A percentile compares a stretch with the other conserved stretches of the same genome.
These are phyloP conservation scores for Deladenus siricidicola DNA, from an alignment of 2,888 invertebrate genomes.

Conservation along the genomic window DNA sequence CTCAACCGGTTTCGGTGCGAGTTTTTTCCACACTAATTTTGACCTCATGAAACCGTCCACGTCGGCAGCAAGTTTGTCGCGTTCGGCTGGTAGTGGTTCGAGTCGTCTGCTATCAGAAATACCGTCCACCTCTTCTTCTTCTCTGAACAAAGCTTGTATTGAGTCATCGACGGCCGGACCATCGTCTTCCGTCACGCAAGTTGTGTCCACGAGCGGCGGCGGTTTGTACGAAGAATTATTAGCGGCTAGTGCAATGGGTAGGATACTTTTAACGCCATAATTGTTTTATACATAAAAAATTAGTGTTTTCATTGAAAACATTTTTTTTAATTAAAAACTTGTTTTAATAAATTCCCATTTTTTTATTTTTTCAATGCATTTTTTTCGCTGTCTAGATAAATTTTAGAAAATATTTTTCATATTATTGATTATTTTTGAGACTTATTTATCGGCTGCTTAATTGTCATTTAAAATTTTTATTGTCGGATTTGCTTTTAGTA, in stretches of 20 bases:
- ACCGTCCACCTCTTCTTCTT: not conserved
- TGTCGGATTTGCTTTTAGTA: no score
- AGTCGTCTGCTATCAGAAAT: not conserved
- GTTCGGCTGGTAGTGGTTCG: not conserved
- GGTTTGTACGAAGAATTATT: conserved; percentile 41
- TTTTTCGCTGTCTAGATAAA: no score
- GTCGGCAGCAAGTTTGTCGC: conserved; percentile 4
- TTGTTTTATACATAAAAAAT: not conserved
- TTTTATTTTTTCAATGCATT: not conserved
- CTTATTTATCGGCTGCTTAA: no score
- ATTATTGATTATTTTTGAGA: no score
- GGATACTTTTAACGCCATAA: not conserved
- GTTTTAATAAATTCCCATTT: not conserved
- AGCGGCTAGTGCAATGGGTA: conserved; percentile 16
- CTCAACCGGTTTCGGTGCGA: conserved; percentile 9
- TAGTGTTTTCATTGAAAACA: no score
- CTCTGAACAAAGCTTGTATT: not conserved
- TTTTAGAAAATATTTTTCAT: no score
- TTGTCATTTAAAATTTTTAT: no score
- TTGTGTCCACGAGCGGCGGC: not conserved
- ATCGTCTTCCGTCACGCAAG: no score
- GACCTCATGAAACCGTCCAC: conserved; percentile 17
- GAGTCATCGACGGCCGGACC: not conserved
- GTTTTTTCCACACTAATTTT: not conserved
- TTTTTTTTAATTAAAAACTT: not conserved